Conservation (phyloP, 2,113 vertebrate species). For the Chrysemys picta region DNA sequence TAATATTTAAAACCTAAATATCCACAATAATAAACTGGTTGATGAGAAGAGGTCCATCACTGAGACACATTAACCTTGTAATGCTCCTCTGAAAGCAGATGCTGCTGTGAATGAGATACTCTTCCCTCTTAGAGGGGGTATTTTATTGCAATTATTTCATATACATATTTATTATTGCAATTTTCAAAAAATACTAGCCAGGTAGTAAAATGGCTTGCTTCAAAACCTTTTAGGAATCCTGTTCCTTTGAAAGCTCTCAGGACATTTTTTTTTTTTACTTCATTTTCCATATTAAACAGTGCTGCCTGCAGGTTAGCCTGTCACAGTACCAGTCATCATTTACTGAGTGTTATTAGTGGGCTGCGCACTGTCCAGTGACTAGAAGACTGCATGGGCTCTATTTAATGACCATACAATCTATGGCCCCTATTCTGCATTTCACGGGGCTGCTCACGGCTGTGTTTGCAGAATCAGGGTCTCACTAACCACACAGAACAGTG, state of each 20-base stretch:
- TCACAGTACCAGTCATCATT: conserved; percentile 13
- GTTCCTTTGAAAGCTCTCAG: neutral
- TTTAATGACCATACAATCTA: conserved; percentile 37
- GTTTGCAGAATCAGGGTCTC: neutral
- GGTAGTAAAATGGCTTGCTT: neutral
- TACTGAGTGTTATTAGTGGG: conserved; percentile 1
- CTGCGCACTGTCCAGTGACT: neutral
- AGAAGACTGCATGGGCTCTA: neutral
- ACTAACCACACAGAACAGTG: neutral
- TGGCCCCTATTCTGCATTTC: conserved; percentile 19
- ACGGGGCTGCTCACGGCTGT: neutral
- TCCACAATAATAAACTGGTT: neutral
- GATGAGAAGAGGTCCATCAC: rapidly evolving
- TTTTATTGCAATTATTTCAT: conserved; percentile 10
- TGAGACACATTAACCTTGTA: neutral
- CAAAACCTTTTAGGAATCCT: neutral
- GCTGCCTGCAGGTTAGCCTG: conserved; percentile 6
- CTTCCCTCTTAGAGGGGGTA: neutral
- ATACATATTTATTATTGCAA: conserved; percentile 9
- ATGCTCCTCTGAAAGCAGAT: neutral
- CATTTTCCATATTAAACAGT: neutral
- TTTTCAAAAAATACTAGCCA: neutral
- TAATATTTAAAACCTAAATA: neutral
- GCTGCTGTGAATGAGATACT: neutral
- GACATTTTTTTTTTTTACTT: conserved; percentile 38